Evolutionary conservation across 2,113 vertebrate genomes (phyloP), one percentile per base, ranked within the genome.

Genomic region (Brevimyrus niger): DNA sequence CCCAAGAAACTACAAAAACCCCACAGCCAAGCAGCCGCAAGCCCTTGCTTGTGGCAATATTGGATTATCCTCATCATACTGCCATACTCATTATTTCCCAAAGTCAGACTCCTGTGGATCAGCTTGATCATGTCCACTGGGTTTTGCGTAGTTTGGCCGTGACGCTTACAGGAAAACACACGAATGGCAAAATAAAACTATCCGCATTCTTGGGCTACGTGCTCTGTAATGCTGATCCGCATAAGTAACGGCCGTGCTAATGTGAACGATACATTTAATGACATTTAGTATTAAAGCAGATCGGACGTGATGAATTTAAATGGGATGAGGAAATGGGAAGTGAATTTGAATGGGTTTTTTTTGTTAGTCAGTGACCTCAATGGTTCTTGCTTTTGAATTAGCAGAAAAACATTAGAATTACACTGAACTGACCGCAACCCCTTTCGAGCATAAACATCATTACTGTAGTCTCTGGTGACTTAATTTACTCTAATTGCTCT

Each of bases 401-500:
- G 82, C 38, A 84, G 50, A 19, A 51, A 51, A 53, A 87, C 48
- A 87, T 53, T 87, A 23, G 10, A 35, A 87, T 55, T 51, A 55
- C 11, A 17, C 17, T 53, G 27, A 53, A 35, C 38, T 53, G 85
- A 87, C 48, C 85, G 3, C n/a, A 19, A 53, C n/a, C 48, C 50
- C 50, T 38, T 13, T 87, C 23, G 0, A 17, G 27, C 23, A 51
- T 31, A 86, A 31, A 51, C 48, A 86, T 44, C 84, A 86, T 48
- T 51, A 48, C 13, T 86, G 46, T 46, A n/a, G 46, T 86, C 84
- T 86, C 84, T 51, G 46, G n/a, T 31, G 84, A 86, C 38, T 51
- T 86, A 50, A 86, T 86, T 86, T 86, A 86, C n/a, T 86, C 23
- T 35, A 86, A 86, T 86, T 51, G 84, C 48, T 53, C 27, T 17